Evolutionary conservation across 2,797 vertebrate species (phyloP), one percentile per base, ranked within the genome.

Genomic region (Syncerus caffer): DNA sequence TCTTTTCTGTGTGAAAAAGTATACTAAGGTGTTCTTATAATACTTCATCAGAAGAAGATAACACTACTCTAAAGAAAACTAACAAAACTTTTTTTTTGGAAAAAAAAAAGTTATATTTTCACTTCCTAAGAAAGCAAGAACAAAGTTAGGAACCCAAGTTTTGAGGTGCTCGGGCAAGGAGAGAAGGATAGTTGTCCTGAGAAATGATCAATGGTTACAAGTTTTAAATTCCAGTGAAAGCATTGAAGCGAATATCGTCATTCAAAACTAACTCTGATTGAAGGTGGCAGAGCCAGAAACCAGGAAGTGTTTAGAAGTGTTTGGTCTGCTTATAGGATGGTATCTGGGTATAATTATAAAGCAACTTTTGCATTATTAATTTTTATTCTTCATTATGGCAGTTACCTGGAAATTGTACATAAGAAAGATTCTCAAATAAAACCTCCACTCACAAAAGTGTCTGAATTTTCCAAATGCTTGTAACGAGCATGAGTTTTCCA

Each of bases 321-420:
- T 55, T 80, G 23, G 11, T 45, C 1, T 89, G 13, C 8, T 74
- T 78, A 58, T 50, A 74, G 42, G 38, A 29, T 34, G 25, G 8
- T 47, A 25, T 51, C 16, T 51, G 34, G 27, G 2, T 71, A 3
- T 78, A 47, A 74, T 45, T 79, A 19, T 17, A 55, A 85, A 60
- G 14, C 55, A 91, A 62, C 1, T 1, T 93, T 93, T 96, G 67
- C 31, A 45, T 31, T 60, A 71, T 87, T 90, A 53, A 21, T 57
- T 80, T 93, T 91, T 87, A 93, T 83, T 93, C 25, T 90, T 85
- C 34, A 62, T 87, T 93, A 50, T 87, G 51, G 7, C 23, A 85
- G 9, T 51, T 82, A 62, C 17, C 23, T 67, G 15, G 19, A 93
- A 93, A 93, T 53, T 89, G 38, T 13, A 84, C 8, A 1, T 85